Evolutionary conservation across 2,113 vertebrate genomes (phyloP).

Genomic region (Lophochroa leadbeateri): DNA sequence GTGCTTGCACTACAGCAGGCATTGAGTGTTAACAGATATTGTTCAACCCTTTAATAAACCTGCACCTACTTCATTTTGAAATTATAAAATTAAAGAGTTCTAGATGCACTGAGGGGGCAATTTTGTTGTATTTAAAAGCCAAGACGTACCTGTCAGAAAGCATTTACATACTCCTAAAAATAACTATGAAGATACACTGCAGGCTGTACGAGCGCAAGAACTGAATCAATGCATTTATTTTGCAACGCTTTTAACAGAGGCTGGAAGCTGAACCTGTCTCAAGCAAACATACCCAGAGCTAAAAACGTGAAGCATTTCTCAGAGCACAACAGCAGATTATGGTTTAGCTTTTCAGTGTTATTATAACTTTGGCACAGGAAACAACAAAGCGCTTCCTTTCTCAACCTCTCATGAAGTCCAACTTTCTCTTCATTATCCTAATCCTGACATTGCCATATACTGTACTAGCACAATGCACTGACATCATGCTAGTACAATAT

Average conservation of each 20-base stretch:
- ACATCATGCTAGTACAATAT: not conserved
- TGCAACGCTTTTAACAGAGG: not conserved
- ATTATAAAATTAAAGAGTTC: not conserved
- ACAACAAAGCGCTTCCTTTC: not conserved
- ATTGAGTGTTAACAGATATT: not conserved
- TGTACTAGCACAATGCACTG: not conserved
- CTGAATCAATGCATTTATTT: accelerated
- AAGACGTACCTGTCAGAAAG: not conserved
- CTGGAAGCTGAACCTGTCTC: not conserved
- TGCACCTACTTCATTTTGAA: not conserved
- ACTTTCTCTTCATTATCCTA: not conserved
- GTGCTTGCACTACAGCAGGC: not conserved
- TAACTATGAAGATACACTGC: not conserved
- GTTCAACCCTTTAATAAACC: not conserved
- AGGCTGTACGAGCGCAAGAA: not conserved
- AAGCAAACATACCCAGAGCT: not conserved
- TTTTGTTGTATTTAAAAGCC: not conserved
- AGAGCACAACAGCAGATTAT: not conserved
- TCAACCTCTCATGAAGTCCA: not conserved
- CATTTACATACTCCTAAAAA: not conserved
- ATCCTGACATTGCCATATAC: not conserved
- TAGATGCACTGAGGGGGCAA: not conserved
- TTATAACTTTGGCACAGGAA: not conserved
- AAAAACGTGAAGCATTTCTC: not conserved
- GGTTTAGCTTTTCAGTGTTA: not conserved